phyloP scores from a whole-genome alignment of 1,140 invertebrate species.

The Drosophila guanche region DNA sequence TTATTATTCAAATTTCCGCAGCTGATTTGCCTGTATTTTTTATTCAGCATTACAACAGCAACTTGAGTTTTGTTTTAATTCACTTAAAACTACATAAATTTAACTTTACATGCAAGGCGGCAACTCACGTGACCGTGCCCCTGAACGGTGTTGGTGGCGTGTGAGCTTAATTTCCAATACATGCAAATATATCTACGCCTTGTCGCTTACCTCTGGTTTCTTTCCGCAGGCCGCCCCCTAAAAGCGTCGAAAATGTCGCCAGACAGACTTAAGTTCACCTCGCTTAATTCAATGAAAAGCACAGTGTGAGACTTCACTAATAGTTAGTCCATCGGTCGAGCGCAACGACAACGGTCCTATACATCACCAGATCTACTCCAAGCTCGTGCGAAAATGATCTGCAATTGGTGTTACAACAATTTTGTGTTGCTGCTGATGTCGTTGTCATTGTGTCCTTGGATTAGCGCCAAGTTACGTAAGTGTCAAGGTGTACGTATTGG shows the following conservation, averaged over 20 bases:
- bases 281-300: constrained; percentile 77
- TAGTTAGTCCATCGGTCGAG: constrained; percentile 66
- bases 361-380: constrained; percentile 4
- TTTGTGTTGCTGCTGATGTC: constrained; percentile 16
- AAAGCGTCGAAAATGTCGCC: constrained; percentile 32
- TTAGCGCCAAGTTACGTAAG: constrained; percentile 64
- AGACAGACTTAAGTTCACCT: constrained; percentile 45
- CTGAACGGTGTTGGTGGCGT: constrained; percentile 50
- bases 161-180: constrained; percentile 57
- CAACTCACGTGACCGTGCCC: constrained; percentile 72
- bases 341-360: constrained; percentile 60
- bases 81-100: constrained; percentile 81
- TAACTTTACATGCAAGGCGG: constrained; percentile 71
- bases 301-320: constrained; percentile 34
- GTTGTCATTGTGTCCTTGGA: constrained; percentile 40
- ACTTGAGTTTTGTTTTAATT: constrained; percentile 71
- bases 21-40: constrained; percentile 65
- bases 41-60: constrained; percentile 52
- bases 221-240: constrained; percentile 16
- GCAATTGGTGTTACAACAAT: constrained; percentile 13
- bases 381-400: constrained; percentile 40
- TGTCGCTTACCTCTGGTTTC: constrained; percentile 5
- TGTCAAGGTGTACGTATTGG: constrained; percentile 8
- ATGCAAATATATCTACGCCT: constrained; percentile 54
- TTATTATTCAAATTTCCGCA: constrained; percentile 74